Evolutionary conservation across 2,113 vertebrate genomes (phyloP).

Genomic region (Rhynchomys soricoides): DNA sequence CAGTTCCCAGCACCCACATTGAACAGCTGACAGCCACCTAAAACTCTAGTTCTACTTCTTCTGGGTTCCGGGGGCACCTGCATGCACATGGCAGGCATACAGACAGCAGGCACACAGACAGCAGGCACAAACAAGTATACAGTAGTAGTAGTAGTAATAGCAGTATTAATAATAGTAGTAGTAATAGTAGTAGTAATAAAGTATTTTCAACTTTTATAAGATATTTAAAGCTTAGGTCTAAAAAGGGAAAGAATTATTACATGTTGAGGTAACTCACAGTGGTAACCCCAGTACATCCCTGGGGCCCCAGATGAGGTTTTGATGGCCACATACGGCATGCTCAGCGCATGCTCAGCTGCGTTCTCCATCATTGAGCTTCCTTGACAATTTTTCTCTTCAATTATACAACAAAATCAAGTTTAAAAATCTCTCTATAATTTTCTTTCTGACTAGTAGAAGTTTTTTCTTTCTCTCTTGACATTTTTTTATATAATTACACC

Average conservation of each 20-base stretch:
- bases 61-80: not conserved
- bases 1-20: not conserved
- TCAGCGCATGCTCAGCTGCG: not conserved
- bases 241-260: not conserved
- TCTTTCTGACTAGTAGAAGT: not conserved
- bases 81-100: not conserved
- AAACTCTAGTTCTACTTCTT: not conserved
- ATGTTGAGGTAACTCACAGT: not conserved
- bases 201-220: not conserved
- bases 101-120: not conserved
- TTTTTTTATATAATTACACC: not conserved
- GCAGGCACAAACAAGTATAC: not conserved
- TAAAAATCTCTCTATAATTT: conserved; percentile 13
- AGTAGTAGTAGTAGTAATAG: too few relatives aligned
- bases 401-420: conserved; percentile 46
- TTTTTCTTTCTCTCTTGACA: not conserved
- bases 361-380: not conserved
- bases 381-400: not conserved
- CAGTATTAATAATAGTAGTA: too few relatives aligned
- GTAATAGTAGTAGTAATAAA: not conserved
- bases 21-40: too few relatives aligned
- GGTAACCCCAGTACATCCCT: too few relatives aligned
- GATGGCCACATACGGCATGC: not conserved
- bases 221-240: not conserved
- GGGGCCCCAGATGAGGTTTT: not conserved